Conservation (phyloP, 2,888 invertebrate genomes). For the Volucella bombylans region DNA sequence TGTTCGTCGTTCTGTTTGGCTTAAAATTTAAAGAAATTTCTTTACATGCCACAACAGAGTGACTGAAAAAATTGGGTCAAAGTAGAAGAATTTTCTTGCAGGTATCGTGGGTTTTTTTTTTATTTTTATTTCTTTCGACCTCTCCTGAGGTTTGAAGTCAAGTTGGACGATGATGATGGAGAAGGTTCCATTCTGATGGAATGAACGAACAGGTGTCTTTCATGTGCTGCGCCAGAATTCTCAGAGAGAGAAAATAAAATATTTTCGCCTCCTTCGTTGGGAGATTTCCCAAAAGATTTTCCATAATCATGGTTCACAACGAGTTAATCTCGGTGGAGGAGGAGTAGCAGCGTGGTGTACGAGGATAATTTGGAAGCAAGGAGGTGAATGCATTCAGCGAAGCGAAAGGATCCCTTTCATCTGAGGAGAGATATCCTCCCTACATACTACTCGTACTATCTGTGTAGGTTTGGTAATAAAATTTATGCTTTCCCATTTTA, state of each 20-base stretch:
- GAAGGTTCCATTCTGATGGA: not conserved
- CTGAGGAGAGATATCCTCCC: not conserved
- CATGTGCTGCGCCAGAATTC: conserved; percentile 32
- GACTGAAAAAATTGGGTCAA: conserved; percentile 27
- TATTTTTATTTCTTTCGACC: too few relatives aligned
- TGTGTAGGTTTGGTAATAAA: conserved; percentile 34
- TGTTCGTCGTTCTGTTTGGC: too few relatives aligned
- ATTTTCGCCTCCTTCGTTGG: conserved; percentile 12
- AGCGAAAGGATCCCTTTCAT: conserved; percentile 38
- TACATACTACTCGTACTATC: too few relatives aligned
- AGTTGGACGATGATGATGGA: too few relatives aligned
- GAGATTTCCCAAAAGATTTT: conserved; percentile 68
- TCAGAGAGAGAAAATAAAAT: conserved; percentile 19
- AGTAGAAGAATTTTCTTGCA: conserved; percentile 2
- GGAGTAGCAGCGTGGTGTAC: not conserved
- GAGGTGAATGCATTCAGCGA: conserved; percentile 36
- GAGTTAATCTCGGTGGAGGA: conserved; percentile 50
- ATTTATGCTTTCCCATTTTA: conserved; percentile 56
- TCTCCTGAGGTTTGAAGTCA: too few relatives aligned
- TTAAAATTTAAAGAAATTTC: too few relatives aligned
- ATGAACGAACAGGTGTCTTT: conserved; percentile 70
- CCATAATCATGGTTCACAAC: conserved; percentile 64
- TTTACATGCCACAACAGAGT: not conserved
- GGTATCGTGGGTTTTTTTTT: too few relatives aligned
- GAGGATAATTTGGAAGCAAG: too few relatives aligned